phyloP scores from a whole-genome alignment of 2,888 invertebrate genomes.

The Stenichneumon culpator region DNA sequence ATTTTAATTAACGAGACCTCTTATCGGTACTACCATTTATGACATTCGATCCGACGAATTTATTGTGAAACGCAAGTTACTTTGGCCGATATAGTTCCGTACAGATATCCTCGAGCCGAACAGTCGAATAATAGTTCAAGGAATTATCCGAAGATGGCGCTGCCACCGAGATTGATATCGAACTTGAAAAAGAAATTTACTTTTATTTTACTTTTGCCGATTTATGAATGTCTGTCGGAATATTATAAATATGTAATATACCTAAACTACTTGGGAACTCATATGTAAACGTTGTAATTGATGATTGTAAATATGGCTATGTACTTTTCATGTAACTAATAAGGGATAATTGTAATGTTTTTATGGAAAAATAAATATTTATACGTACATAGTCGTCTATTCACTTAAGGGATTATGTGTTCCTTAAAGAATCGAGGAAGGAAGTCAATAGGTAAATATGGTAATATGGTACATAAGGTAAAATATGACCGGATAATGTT shows the following conservation, averaged over 20 bases:
- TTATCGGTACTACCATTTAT: conserved; percentile 4
- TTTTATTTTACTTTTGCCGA: conserved; percentile 31
- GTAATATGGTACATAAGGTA: no score
- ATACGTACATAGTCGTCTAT: conserved; percentile 67
- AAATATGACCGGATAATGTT: background rate
- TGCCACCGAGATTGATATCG: conserved; percentile 51
- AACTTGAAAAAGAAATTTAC: background rate
- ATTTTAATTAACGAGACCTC: conserved; percentile 27
- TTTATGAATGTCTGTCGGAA: conserved; percentile 62
- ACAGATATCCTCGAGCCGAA: conserved; percentile 5
- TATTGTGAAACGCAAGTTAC: background rate
- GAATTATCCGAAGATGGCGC: background rate
- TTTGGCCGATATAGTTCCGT: conserved; percentile 18
- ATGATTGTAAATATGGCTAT: conserved; percentile 76
- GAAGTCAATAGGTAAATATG: background rate
- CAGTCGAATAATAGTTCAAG: conserved; percentile 18
- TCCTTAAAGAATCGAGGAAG: background rate
- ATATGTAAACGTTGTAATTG: conserved; percentile 73
- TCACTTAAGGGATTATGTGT: background rate
- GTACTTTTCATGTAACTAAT: conserved; percentile 68
- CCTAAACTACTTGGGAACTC: conserved; percentile 65
- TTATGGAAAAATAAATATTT: conserved; percentile 79
- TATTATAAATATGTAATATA: conserved; percentile 77
- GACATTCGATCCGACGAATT: conserved; percentile 5
- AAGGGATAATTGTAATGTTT: conserved; percentile 78